Percentiles rank a stretch among this genome's conserved stretches.
These are phyloP conservation scores for Agriopis marginaria DNA, from an alignment of 2,888 invertebrate species.

Conservation along the genomic window DNA sequence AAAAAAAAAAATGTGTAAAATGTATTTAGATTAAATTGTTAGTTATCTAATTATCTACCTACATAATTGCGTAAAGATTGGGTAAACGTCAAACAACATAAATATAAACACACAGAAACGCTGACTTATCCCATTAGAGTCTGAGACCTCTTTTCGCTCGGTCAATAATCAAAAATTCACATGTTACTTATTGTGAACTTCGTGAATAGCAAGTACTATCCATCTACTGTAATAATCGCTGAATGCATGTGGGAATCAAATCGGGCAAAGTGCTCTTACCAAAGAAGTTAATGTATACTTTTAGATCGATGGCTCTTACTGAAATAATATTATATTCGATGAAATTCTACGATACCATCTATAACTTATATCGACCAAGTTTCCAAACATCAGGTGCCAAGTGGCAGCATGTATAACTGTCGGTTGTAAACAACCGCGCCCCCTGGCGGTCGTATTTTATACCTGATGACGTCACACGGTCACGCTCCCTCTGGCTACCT, in stretches of 20 bases:
- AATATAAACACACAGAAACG: neutral
- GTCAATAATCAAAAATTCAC: neutral
- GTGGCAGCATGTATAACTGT: constrained; percentile 31
- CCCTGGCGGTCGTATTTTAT: constrained; percentile 36
- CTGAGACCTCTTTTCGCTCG: neutral
- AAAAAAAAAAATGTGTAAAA: too few relatives aligned
- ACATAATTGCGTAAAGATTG: too few relatives aligned
- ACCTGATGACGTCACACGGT: constrained; percentile 35
- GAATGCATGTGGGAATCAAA: constrained; percentile 7
- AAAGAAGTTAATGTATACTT: too few relatives aligned
- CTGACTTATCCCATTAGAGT: neutral
- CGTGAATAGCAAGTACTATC: neutral
- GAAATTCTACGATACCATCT: constrained; percentile 16
- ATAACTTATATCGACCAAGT: constrained; percentile 24
- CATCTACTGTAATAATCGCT: constrained; percentile 1
- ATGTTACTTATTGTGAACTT: neutral
- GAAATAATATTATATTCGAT: constrained; percentile 25
- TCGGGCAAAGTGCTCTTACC: constrained; percentile 21
- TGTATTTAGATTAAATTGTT: too few relatives aligned
- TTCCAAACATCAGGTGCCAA: constrained; percentile 18
- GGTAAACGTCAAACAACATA: too few relatives aligned
- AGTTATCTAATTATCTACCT: too few relatives aligned
- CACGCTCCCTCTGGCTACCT: constrained; percentile 12
- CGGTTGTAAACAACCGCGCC: constrained; percentile 34
- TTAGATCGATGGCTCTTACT: too few relatives aligned